Conservation (phyloP, 2,888 invertebrate species). For the Acholoe squamosa region DNA sequence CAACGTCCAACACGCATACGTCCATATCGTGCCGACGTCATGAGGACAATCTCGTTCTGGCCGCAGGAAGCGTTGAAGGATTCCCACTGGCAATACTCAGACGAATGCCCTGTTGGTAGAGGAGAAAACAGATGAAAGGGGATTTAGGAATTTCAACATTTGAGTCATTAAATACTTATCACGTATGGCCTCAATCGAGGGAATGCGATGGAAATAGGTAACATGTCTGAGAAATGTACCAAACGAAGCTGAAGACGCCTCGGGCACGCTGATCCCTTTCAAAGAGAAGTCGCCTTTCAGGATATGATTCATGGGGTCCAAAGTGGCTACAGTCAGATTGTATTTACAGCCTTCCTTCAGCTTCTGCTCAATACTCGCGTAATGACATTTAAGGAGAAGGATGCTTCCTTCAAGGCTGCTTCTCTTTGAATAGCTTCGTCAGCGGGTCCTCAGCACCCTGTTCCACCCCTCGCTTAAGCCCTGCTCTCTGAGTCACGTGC, state of each 20-base stretch:
- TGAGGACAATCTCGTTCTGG: conserved; percentile 54
- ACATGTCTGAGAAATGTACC: not conserved
- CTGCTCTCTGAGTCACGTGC: conserved; percentile 47
- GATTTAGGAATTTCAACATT: not conserved
- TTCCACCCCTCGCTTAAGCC: not conserved
- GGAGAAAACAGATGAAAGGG: not conserved
- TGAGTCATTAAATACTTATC: not conserved
- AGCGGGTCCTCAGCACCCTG: not conserved
- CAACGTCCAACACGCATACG: conserved; percentile 37
- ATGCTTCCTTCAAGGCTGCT: not conserved
- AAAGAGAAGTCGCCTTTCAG: not conserved
- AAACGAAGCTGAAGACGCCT: not conserved
- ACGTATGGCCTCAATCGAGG: not conserved
- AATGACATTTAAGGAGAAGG: conserved; percentile 52
- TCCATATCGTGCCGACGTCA: conserved; percentile 44
- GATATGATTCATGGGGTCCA: conserved; percentile 15
- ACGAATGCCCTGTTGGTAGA: conserved; percentile 21
- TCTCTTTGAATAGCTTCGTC: conserved; percentile 40
- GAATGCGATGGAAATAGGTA: not conserved
- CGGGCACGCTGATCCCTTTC: not conserved
- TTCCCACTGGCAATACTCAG: conserved; percentile 52
- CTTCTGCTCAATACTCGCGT: conserved; percentile 13
- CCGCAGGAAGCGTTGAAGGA: conserved; percentile 49
- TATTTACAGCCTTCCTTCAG: not conserved
- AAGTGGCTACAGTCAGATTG: conserved; percentile 35